Conservation (phyloP, 1,140 invertebrate species). For the Vollenhovia emeryi region DNA sequence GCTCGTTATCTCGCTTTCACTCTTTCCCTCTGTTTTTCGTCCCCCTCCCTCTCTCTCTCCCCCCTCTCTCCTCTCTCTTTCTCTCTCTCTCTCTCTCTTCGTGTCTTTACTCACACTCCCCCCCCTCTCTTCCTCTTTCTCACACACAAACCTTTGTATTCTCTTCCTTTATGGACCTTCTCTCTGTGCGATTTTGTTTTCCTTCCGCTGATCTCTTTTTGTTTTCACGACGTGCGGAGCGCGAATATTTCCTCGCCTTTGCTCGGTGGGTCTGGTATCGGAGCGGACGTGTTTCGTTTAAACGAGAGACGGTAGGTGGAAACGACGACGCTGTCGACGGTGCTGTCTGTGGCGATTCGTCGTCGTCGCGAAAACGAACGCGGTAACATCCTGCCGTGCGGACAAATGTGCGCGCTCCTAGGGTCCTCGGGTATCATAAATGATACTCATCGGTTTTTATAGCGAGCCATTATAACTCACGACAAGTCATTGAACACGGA, state of each 20-base stretch:
- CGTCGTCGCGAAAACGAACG: constrained; percentile 42
- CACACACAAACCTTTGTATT: not conserved
- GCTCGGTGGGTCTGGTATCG: constrained; percentile 19
- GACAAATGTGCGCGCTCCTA: not conserved
- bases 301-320: constrained; percentile 22
- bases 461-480: constrained; percentile 19
- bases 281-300: constrained; percentile 39
- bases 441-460: constrained; percentile 33
- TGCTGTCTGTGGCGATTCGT: constrained; percentile 30
- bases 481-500: constrained; percentile 19
- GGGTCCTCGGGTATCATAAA: constrained; percentile 31
- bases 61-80: not conserved
- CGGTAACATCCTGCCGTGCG: constrained; percentile 4
- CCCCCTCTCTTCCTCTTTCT: not conserved
- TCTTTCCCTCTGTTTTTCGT: constrained; percentile 14
- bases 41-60: not conserved
- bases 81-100: not conserved
- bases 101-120: not conserved
- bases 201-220: constrained; percentile 46
- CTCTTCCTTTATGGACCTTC: constrained; percentile 28
- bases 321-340: constrained; percentile 37
- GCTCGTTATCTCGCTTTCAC: constrained; percentile 38
- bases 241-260: constrained; percentile 55
- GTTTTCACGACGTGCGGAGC: constrained; percentile 4
- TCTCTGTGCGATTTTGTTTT: constrained; percentile 27